A percentile compares a stretch with the other conserved stretches of the same genome.
These are phyloP conservation scores for Diplosoma virens DNA, from an alignment of 23 tunicate genomes.

Conservation along the genomic window DNA sequence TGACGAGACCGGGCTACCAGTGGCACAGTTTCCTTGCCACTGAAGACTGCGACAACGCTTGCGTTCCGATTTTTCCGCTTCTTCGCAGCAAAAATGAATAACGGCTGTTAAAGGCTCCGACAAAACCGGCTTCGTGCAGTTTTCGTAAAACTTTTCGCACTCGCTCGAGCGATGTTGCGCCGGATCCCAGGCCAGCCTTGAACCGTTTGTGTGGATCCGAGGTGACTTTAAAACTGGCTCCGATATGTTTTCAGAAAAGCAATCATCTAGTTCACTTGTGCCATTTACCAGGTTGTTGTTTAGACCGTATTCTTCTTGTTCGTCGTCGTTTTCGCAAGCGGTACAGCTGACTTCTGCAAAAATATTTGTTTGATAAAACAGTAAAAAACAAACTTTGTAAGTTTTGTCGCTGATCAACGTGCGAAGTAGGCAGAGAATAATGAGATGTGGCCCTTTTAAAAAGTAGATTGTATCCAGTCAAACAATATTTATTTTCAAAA, in stretches of 20 bases:
- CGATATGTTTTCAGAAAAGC: not conserved
- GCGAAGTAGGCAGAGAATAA: too few species aligned
- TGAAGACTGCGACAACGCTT: constrained; percentile 32
- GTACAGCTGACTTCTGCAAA: too few species aligned
- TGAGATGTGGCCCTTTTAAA: too few species aligned
- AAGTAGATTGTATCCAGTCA: too few species aligned
- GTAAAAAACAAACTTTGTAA: too few species aligned
- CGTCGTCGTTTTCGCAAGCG: too few species aligned
- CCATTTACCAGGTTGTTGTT: not conserved
- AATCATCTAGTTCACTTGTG: not conserved
- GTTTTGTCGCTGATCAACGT: too few species aligned
- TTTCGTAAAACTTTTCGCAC: not conserved
- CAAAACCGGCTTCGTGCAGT: not conserved
- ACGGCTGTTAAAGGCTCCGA: not conserved
- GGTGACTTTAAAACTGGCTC: not conserved
- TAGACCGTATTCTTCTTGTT: too few species aligned
- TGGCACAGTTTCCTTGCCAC: not conserved
- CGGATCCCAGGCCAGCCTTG: not conserved
- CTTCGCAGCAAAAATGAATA: constrained; percentile 36
- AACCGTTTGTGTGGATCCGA: not conserved
- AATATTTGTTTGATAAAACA: too few species aligned
- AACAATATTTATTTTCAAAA: too few species aligned
- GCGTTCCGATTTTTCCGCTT: constrained; percentile 11
- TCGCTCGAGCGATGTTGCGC: not conserved
- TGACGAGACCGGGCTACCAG: not conserved